Evolutionary conservation across 2,888 invertebrate species (phyloP).

Genomic region (Amaurobius ferox): DNA sequence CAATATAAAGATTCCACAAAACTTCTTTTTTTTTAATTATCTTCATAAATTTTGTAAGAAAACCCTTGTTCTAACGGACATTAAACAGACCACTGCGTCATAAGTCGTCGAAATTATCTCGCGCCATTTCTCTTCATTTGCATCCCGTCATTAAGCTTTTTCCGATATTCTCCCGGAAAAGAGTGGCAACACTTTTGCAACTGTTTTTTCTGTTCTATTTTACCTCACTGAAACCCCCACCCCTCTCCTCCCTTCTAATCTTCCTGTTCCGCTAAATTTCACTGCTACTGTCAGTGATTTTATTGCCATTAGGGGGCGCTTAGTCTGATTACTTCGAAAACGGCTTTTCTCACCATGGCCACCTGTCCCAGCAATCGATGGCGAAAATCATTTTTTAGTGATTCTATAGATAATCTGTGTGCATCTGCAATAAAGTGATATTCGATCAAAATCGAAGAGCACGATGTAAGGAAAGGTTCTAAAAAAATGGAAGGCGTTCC

Average conservation of each 20-base stretch:
- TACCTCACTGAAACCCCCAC: background rate
- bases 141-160: constrained; percentile 26
- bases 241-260: background rate
- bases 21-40: no score
- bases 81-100: background rate
- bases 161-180: background rate
- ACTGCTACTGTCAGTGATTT: background rate
- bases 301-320: background rate
- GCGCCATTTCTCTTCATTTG: constrained; percentile 11
- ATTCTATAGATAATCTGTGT: background rate
- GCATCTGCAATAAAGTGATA: background rate
- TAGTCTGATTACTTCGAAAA: background rate
- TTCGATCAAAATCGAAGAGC: no score
- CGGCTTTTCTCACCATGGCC: background rate
- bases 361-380: constrained; percentile 2
- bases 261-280: constrained; percentile 13
- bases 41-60: no score
- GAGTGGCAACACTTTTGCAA: background rate
- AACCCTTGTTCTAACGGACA: no score
- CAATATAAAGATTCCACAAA: no score
- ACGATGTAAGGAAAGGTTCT: no score
- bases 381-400: background rate
- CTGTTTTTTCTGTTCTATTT: background rate
- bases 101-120: constrained; percentile 3
- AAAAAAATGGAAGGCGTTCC: no score